These are phyloP conservation scores for Doris montereyensis DNA, from an alignment of 2,888 invertebrate species.

Conservation along the genomic window DNA sequence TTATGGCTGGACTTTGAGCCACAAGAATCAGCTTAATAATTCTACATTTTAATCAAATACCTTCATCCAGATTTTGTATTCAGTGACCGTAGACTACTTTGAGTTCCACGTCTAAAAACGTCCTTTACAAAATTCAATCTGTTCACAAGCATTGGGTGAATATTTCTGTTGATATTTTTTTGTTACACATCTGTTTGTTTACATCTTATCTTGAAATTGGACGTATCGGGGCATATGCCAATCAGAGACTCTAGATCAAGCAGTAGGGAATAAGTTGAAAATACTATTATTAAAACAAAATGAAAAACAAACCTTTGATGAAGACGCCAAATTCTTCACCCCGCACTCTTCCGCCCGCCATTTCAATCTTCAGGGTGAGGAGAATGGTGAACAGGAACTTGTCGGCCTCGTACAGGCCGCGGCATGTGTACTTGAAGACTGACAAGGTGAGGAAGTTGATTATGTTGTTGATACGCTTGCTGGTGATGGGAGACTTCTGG, in stretches of 20 bases:
- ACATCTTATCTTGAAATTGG: too few species aligned
- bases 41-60: too few species aligned
- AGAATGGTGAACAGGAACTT: conserved; percentile 93
- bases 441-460: conserved; percentile 90
- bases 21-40: too few species aligned
- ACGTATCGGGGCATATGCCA: too few species aligned
- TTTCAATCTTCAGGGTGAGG: conserved; percentile 95
- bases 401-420: conserved; percentile 94
- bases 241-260: background rate
- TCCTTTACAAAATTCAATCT: too few species aligned
- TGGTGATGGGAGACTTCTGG: conserved; percentile 85
- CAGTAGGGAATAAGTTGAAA: background rate
- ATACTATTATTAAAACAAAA: background rate
- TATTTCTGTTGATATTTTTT: too few species aligned
- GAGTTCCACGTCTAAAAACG: too few species aligned
- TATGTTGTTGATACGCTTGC: conserved; percentile 87
- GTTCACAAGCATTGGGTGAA: too few species aligned
- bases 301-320: conserved; percentile 84
- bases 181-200: too few species aligned
- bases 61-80: too few species aligned
- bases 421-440: conserved; percentile 92
- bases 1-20: too few species aligned
- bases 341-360: conserved; percentile 84
- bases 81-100: too few species aligned
- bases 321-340: conserved; percentile 95